phyloP scores from a whole-genome alignment of 2,797 vertebrate species.

The Sitta carolinensis region DNA sequence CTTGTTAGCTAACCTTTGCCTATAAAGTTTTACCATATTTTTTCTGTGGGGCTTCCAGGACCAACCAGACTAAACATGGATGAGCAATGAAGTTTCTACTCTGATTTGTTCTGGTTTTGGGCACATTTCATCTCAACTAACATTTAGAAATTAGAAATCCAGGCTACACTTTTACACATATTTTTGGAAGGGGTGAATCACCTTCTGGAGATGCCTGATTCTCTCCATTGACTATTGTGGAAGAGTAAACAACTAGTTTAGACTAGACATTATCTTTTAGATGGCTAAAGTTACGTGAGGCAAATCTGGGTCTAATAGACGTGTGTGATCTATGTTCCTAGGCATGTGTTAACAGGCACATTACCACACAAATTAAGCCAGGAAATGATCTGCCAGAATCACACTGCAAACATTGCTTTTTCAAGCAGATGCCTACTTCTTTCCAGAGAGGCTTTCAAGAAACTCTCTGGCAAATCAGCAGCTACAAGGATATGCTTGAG shows the following conservation, averaged over 20 bases:
- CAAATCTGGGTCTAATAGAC: slow-evolving; percentile 58
- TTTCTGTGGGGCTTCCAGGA: slow-evolving; percentile 41
- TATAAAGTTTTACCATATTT: slow-evolving; percentile 37
- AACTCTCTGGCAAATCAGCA: slow-evolving; percentile 57
- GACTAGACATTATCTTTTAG: slow-evolving; percentile 65
- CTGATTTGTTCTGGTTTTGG: slow-evolving; percentile 35
- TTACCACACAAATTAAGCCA: slow-evolving; percentile 68
- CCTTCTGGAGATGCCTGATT: slow-evolving; percentile 32
- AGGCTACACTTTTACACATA: neutral
- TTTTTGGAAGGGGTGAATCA: slow-evolving; percentile 58
- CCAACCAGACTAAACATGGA: slow-evolving; percentile 48
- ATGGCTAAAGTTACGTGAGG: slow-evolving; percentile 46
- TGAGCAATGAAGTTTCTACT: slow-evolving; percentile 5
- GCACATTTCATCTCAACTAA: neutral
- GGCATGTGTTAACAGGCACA: slow-evolving; percentile 68
- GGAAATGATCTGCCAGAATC: slow-evolving; percentile 61
- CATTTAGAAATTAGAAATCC: slow-evolving; percentile 18
- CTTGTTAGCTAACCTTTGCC: slow-evolving; percentile 21
- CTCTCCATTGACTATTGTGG: slow-evolving; percentile 54
- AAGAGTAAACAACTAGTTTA: slow-evolving; percentile 45
- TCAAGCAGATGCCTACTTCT: slow-evolving; percentile 67
- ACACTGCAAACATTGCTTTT: slow-evolving; percentile 52
- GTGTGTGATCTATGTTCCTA: slow-evolving; percentile 45
- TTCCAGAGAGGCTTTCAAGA: slow-evolving; percentile 68
- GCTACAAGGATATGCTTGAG: slow-evolving; percentile 46